Evolutionary conservation across 2,888 invertebrate species (phyloP), one percentile per base, ranked within the genome.

Genomic region (Diarsia brunnea): DNA sequence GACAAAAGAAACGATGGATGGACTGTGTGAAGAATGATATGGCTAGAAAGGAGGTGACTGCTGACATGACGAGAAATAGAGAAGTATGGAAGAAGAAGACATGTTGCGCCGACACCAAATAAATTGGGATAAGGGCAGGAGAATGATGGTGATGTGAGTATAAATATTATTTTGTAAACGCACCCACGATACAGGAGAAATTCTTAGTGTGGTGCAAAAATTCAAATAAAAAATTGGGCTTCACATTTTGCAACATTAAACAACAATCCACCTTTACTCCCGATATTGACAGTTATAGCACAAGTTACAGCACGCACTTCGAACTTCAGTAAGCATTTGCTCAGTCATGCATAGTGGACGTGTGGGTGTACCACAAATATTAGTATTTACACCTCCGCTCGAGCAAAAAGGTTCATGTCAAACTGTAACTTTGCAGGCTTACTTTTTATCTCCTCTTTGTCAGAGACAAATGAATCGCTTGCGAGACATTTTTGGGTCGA

Each of bases 331-430:
- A 47, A 69, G 16, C 68, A 74, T 55, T 38, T 64, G 19, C 27
- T n/a, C 75, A 81, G 63, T 65, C 70, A 84, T 65, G 74, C 70
- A 21, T 27, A 61, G 21, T 45, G 27, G 38, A 45, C 60, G 67
- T 73, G 81, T 64, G 58, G 72, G 69, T 5, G 53, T 61, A 24
- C 73, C 67, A 71, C 74, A 80, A 81, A 81, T 81, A 81, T 84
- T 68, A 53, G 60, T 69, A 80, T 80, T 84, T 70, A 68, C 67
- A 55, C 60, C 66, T 72, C 63, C 16, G 4, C 43, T 60, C 27
- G 19, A 47, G 38, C 69, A 53, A 45, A 43, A 51, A 68, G 65
- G 64, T 83, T 69, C 58, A 47, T 65, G 47, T 58, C 24, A 78
- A 79, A 66, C 55, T 78, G 68, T 51, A 78, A 79, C 64, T 75